phyloP scores from a whole-genome alignment of 2,888 invertebrate genomes.

The Rotaria magnacalcarata region DNA sequence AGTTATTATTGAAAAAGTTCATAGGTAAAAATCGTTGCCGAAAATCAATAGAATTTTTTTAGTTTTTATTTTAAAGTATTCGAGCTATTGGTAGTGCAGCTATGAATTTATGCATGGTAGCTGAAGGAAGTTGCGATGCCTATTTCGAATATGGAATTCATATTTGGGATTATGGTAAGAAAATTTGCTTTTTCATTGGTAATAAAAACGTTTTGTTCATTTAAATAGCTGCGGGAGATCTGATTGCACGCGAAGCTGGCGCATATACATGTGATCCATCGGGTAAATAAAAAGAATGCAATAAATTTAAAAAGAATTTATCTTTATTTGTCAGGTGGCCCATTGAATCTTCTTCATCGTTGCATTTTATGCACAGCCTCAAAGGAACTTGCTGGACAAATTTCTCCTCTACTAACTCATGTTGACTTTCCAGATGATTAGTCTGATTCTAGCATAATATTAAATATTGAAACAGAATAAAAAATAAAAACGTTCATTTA shows the following conservation, averaged over 20 bases:
- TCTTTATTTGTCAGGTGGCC: slow-evolving; percentile 63
- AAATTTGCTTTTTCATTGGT: too few relatives aligned
- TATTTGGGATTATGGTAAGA: slow-evolving; percentile 72
- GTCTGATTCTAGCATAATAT: neutral
- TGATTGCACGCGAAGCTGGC: slow-evolving; percentile 82
- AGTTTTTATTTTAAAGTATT: slow-evolving; percentile 63
- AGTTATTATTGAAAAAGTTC: slow-evolving; percentile 52
- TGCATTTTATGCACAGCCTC: slow-evolving; percentile 64
- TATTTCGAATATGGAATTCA: slow-evolving; percentile 90
- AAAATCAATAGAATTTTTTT: neutral
- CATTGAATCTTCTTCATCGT: slow-evolving; percentile 75
- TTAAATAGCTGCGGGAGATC: slow-evolving; percentile 67
- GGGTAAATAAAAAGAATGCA: slow-evolving; percentile 57
- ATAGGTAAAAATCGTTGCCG: slow-evolving; percentile 52
- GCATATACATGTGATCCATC: slow-evolving; percentile 79
- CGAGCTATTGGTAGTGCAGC: slow-evolving; percentile 86
- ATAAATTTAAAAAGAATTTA: too few relatives aligned
- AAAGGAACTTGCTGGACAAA: slow-evolving; percentile 39
- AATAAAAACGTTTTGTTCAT: too few relatives aligned
- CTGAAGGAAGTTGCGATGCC: slow-evolving; percentile 77
- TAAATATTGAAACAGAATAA: neutral
- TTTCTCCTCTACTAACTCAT: slow-evolving; percentile 39
- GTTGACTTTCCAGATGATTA: slow-evolving; percentile 37
- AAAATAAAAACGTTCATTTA: too few relatives aligned
- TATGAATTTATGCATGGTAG: slow-evolving; percentile 86